Percentiles rank a stretch among this genome's conserved stretches.
Evolutionary conservation across 1,140 invertebrate genomes (phyloP).

Genomic region (Asbolus verrucosus): DNA sequence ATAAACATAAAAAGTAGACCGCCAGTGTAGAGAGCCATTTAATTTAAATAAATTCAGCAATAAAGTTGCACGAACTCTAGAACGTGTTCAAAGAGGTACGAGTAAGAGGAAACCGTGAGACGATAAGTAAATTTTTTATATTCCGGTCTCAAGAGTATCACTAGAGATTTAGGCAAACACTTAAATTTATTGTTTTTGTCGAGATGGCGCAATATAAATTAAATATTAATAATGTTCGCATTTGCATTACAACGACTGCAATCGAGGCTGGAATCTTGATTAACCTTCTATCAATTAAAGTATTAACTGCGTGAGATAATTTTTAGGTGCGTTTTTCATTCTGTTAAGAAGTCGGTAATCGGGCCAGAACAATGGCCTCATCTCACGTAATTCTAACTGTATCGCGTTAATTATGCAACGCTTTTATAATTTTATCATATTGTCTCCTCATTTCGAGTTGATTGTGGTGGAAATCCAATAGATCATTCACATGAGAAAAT

Average conservation of each 20-base stretch:
- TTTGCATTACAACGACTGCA: too few species aligned
- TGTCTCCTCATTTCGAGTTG: neutral
- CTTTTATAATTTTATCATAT: conserved; percentile 6
- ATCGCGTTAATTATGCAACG: neutral
- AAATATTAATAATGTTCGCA: conserved; percentile 16
- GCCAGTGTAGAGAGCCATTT: too few species aligned
- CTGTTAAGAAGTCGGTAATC: conserved; percentile 12
- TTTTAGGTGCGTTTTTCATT: conserved; percentile 1
- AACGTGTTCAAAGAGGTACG: neutral
- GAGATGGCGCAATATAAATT: neutral
- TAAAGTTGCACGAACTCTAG: conserved; percentile 16
- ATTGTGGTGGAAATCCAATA: too few species aligned
- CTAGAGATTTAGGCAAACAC: conserved; percentile 26
- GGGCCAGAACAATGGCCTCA: conserved; percentile 14
- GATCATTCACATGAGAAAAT: conserved; percentile 4
- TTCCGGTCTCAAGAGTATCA: conserved; percentile 11
- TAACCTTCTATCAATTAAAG: conserved; percentile 8
- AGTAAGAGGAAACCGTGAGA: conserved; percentile 7
- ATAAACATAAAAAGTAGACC: too few species aligned
- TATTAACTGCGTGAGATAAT: conserved; percentile 21
- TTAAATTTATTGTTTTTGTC: conserved; percentile 23
- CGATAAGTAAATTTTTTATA: conserved; percentile 13
- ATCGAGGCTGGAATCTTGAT: conserved; percentile 7
- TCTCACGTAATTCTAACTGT: conserved; percentile 17
- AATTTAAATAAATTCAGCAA: conserved; percentile 22